Evolutionary conservation across 2,113 vertebrate genomes (phyloP).

Genomic region (Cricetomys ansorgei): DNA sequence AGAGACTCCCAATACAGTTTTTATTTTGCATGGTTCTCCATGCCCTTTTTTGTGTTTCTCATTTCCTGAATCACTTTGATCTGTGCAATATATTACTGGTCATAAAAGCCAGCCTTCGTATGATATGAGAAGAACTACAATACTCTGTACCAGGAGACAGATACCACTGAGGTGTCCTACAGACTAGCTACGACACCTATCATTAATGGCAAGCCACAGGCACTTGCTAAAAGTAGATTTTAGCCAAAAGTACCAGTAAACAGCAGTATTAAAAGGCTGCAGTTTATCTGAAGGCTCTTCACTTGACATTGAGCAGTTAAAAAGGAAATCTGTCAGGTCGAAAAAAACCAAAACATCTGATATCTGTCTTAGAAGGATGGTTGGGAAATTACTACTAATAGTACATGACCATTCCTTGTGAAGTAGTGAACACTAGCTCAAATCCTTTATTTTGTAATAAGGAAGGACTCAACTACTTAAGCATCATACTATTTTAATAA

Average conservation of each 20-base stretch:
- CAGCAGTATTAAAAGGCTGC: neutral
- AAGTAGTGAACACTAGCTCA: neutral
- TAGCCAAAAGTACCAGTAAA: neutral
- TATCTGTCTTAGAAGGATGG: neutral
- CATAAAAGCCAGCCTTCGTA: neutral
- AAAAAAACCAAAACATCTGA: neutral
- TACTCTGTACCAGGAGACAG: neutral
- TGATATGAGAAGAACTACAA: neutral
- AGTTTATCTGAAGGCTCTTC: neutral
- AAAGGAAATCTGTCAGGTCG: conserved; percentile 17
- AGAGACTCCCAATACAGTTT: neutral
- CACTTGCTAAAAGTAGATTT: conserved; percentile 1
- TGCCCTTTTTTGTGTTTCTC: neutral
- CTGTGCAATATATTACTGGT: neutral
- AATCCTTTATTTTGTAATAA: conserved; percentile 6
- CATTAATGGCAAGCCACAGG: conserved; percentile 5
- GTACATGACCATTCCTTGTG: neutral
- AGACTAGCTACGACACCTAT: neutral
- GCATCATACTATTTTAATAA: conserved; percentile 1
- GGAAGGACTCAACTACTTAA: neutral
- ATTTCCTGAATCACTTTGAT: neutral
- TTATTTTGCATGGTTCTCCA: neutral
- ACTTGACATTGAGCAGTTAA: neutral
- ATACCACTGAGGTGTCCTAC: neutral
- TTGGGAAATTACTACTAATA: neutral